Base-by-base conservation (phyloP, 2,888 invertebrate genomes). In the Acanthoscelides obtectus region DNA sequence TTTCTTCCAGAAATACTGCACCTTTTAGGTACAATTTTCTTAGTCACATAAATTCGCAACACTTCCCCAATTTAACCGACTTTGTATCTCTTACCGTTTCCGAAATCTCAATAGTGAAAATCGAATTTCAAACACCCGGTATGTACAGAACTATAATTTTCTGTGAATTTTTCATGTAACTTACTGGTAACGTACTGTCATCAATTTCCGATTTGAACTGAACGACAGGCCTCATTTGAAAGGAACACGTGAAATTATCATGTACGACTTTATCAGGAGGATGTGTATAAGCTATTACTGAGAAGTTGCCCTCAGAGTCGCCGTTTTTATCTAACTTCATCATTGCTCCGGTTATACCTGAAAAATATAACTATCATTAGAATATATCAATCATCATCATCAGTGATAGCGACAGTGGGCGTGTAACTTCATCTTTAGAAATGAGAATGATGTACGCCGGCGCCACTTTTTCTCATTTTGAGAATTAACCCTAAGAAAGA, bases 301-400 rank as follows among this genome's bases (percentile, higher is more conserved):
- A 97, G 87, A 97, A 99, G 86, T 99, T 99, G 8, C 98, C 98
- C 84, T 98, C 97, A 0, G 98, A 98, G 85, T 99, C 98, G 1
- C 98, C 99, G 79, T 94, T 91, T 78, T 92, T 89, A 87, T 99
- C 97, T 77, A 99, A 89, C 78, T 94, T 94, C 80, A 98, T 96
- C 74, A 93, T 93, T 83, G 97, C 94, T 20, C 99, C 99, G 71
- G 96, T 95, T 80, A 98, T 92, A 90, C 98, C 98, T 98, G 22
- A 0, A 73, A 22, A 66, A 66, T 21, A 20, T 12, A n/a, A n/a
- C n/a, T n/a, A n/a, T n/a, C n/a, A n/a, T n/a, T n/a, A n/a, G n/a
- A n/a, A n/a, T n/a, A n/a, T n/a, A n/a, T n/a, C n/a, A n/a, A n/a
- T n/a, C n/a, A n/a, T n/a, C n/a, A n/a, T n/a, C n/a, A n/a, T n/a